Percentiles rank a stretch among this genome's conserved stretches.
These are phyloP conservation scores for Myotis daubentonii DNA, from an alignment of 2,797 vertebrate genomes.

Conservation along the genomic window DNA sequence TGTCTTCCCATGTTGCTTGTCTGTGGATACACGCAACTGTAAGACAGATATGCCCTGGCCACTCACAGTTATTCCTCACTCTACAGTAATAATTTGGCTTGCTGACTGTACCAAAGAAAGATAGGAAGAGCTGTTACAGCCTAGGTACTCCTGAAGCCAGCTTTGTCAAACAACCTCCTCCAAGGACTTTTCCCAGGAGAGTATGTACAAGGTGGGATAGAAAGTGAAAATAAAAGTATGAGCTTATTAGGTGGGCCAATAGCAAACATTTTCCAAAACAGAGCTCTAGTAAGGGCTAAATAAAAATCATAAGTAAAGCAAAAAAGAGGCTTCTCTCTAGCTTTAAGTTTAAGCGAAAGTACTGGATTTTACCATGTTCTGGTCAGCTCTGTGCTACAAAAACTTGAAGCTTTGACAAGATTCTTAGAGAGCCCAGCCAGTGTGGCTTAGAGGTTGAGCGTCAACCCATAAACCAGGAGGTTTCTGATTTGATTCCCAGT, in stretches of 20 bases:
- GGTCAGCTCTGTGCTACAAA: background rate
- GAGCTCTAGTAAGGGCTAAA: background rate
- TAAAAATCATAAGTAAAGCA: background rate
- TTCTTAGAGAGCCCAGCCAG: background rate
- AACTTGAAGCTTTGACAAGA: background rate
- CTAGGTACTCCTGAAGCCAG: background rate
- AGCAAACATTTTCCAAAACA: background rate
- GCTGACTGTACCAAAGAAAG: background rate
- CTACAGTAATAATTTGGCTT: background rate
- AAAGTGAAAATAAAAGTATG: background rate
- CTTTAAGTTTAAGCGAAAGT: conserved; percentile 1
- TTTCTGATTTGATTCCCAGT: no score
- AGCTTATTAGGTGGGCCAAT: background rate
- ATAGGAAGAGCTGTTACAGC: background rate
- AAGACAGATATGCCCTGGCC: background rate
- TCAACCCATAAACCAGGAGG: no score
- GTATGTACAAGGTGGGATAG: background rate
- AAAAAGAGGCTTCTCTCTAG: background rate
- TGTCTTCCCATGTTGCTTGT: background rate
- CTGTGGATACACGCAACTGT: background rate
- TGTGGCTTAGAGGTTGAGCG: no score
- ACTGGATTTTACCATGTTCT: background rate
- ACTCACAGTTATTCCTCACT: background rate
- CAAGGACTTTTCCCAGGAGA: background rate
- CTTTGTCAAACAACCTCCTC: background rate